These are phyloP conservation scores for Acomys russatus DNA, from an alignment of 2,797 vertebrate species.

Conservation along the genomic window DNA sequence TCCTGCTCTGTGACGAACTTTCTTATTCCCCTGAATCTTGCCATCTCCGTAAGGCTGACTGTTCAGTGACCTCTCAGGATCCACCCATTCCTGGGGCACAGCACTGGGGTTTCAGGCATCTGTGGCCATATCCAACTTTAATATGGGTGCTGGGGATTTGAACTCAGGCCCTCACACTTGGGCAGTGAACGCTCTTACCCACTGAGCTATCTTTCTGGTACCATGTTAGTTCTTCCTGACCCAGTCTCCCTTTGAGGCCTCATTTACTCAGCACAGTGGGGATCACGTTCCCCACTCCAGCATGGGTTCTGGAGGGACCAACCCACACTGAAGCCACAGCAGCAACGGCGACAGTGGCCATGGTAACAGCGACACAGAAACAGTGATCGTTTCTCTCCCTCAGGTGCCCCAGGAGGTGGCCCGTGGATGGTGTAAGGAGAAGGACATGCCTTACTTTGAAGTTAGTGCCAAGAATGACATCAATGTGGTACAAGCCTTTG, in stretches of 20 bases:
- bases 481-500: constrained; percentile 90
- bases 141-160: not conserved
- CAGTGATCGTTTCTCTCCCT: not conserved
- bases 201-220: not conserved
- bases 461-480: constrained; percentile 91
- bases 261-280: not conserved
- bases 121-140: not conserved
- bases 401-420: constrained; percentile 88
- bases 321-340: not conserved
- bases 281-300: too few relatives aligned
- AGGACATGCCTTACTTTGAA: constrained; percentile 90
- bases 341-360: accelerated
- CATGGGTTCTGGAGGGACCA: not conserved
- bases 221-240: not conserved
- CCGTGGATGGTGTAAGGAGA: constrained; percentile 90
- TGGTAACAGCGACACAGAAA: not conserved
- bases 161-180: not conserved
- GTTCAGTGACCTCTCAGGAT: not conserved
- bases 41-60: not conserved
- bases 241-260: not conserved
- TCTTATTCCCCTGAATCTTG: not conserved
- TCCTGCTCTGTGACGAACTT: not conserved
- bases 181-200: not conserved
- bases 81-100: not conserved
- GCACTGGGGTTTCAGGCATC: not conserved